phyloP scores from a whole-genome alignment of 2,888 invertebrate genomes.

The Tigriopus californicus region DNA sequence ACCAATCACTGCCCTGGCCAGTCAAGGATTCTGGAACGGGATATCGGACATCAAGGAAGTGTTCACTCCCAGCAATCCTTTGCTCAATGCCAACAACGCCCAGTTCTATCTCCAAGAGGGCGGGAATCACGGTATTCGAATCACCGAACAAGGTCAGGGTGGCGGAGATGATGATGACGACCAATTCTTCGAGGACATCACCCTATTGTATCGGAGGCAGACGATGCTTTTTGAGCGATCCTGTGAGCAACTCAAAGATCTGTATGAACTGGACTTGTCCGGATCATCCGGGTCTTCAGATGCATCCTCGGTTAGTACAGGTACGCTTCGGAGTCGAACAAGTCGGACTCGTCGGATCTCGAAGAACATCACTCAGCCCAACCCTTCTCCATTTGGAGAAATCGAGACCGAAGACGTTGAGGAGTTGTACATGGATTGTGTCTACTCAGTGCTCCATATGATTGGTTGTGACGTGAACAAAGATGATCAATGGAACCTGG shows the following conservation, averaged over 20 bases:
- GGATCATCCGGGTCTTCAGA: not conserved
- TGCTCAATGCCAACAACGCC: not conserved
- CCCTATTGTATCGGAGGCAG: not conserved
- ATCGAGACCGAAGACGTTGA: constrained; percentile 40
- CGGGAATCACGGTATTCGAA: not conserved
- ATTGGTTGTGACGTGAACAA: constrained; percentile 55
- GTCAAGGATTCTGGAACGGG: constrained; percentile 3
- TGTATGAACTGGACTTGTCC: not conserved
- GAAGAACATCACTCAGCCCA: not conserved
- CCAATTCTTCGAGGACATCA: constrained; percentile 7
- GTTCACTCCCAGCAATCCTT: not conserved
- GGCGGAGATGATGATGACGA: not conserved
- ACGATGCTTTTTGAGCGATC: constrained; percentile 1
- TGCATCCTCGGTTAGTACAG: not conserved
- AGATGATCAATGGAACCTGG: constrained; percentile 45
- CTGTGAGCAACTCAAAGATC: constrained; percentile 6
- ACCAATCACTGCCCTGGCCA: not conserved
- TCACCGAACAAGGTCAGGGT: not conserved
- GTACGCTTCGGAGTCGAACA: not conserved
- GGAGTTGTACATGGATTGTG: constrained; percentile 60
- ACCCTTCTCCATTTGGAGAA: not conserved
- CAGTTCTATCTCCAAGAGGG: not conserved
- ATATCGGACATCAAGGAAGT: constrained; percentile 1
- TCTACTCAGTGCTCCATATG: constrained; percentile 64
- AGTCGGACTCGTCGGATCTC: not conserved